Conservation (phyloP, 2,888 invertebrate genomes). For the Diploptera punctata region DNA sequence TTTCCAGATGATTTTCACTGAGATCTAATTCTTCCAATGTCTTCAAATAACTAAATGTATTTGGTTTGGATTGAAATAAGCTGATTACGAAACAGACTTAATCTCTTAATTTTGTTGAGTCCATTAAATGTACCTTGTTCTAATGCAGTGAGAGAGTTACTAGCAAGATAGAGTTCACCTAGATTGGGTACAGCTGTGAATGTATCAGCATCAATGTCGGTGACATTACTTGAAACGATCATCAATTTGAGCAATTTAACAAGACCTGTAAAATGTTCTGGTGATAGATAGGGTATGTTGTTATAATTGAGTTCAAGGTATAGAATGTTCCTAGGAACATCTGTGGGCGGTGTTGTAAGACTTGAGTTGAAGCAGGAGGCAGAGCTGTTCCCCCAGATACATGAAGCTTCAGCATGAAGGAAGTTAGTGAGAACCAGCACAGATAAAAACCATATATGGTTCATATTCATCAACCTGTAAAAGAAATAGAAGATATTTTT, state of each 20-base stretch:
- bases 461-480: no score
- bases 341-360: not conserved
- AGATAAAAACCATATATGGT: no score
- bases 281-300: not conserved
- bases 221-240: not conserved
- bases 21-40: not conserved
- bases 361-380: slow-evolving; percentile 9
- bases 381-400: slow-evolving; percentile 1
- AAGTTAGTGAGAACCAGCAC: no score
- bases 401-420: no score
- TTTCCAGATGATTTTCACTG: not conserved
- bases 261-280: not conserved
- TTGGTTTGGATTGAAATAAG: no score
- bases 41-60: not conserved
- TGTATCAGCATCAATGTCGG: not conserved
- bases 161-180: not conserved
- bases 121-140: not conserved
- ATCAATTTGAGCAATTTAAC: not conserved
- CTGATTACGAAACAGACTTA: not conserved
- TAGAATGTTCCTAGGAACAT: not conserved
- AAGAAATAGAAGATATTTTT: no score
- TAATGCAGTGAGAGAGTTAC: not conserved
- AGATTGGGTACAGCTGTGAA: not conserved
- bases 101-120: not conserved
- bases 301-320: slow-evolving; percentile 7